These are phyloP conservation scores for Aphelenchoides avenae DNA, from an alignment of 1,140 invertebrate genomes.

Conservation along the genomic window DNA sequence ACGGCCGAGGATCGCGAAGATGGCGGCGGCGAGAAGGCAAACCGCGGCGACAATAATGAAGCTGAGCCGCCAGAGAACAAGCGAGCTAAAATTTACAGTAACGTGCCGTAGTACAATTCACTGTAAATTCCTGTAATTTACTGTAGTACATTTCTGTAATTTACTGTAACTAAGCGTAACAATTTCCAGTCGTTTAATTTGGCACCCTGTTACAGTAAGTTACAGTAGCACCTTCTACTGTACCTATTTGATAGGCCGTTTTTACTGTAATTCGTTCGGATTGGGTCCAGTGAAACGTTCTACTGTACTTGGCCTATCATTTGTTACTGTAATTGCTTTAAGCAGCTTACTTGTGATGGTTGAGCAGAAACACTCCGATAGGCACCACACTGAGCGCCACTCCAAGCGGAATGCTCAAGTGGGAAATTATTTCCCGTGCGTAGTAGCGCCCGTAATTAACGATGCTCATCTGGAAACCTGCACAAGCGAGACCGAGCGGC, in stretches of 20 bases:
- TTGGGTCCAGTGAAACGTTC: no score
- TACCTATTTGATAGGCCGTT: no score
- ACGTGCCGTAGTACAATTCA: conserved; percentile 20
- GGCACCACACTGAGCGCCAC: conserved; percentile 20
- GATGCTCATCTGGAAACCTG: conserved; percentile 18
- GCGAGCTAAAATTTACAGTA: conserved; percentile 17
- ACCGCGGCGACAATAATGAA: conserved; percentile 16
- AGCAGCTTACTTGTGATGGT: conserved; percentile 19
- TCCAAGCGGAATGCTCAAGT: conserved; percentile 15
- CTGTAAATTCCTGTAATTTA: no score
- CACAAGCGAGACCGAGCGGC: conserved; percentile 11
- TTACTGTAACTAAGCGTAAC: no score
- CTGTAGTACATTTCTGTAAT: no score
- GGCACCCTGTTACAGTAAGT: no score
- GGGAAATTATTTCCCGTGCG: conserved; percentile 15
- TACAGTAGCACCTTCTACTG: no score
- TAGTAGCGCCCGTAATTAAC: conserved; percentile 27
- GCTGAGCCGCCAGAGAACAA: conserved; percentile 22
- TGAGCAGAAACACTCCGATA: conserved; percentile 16
- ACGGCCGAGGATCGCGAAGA: conserved; percentile 16
- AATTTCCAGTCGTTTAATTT: no score
- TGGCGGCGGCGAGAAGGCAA: conserved; percentile 5
- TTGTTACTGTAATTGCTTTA: conserved; percentile 1
- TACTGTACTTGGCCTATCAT: no score
- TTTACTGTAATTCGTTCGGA: no score